Conservation (phyloP, 2,797 vertebrate species). For the Astyanax mexicanus region DNA sequence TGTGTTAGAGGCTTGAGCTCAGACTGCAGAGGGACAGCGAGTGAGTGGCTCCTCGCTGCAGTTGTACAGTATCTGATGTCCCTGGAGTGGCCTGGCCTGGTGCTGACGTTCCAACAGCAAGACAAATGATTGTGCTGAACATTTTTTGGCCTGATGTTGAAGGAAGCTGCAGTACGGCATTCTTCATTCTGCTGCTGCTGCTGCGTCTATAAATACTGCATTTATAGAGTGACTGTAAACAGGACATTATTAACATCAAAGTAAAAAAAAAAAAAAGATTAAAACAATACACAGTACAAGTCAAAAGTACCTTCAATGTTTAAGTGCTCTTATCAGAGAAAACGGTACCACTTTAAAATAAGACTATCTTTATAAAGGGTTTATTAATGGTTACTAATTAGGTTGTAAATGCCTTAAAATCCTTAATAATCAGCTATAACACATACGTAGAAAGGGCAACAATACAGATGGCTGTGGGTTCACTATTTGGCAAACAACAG, state of each 20-base stretch:
- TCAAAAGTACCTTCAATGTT: no score
- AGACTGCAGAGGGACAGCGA: background rate
- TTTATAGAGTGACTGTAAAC: constrained; percentile 21
- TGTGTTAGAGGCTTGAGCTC: background rate
- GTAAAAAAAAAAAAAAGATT: no score
- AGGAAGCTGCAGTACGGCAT: constrained; percentile 31
- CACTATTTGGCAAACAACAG: no score
- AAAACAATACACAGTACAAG: no score
- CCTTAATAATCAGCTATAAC: no score
- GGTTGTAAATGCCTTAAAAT: no score
- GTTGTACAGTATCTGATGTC: constrained; percentile 49
- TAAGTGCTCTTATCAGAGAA: no score
- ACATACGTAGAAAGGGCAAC: no score
- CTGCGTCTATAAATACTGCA: constrained; percentile 48
- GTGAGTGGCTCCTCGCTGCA: background rate
- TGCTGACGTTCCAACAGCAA: constrained; percentile 44
- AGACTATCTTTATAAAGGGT: no score
- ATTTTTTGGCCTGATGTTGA: constrained; percentile 18
- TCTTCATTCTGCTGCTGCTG: constrained; percentile 1
- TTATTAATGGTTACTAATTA: no score
- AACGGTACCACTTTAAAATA: no score
- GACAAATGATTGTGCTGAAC: constrained; percentile 53
- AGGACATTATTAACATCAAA: constrained; percentile 14
- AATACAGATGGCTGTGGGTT: no score
- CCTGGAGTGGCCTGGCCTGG: constrained; percentile 37